Conservation (phyloP, 2,797 vertebrate species). For the Rhincodon typus region DNA sequence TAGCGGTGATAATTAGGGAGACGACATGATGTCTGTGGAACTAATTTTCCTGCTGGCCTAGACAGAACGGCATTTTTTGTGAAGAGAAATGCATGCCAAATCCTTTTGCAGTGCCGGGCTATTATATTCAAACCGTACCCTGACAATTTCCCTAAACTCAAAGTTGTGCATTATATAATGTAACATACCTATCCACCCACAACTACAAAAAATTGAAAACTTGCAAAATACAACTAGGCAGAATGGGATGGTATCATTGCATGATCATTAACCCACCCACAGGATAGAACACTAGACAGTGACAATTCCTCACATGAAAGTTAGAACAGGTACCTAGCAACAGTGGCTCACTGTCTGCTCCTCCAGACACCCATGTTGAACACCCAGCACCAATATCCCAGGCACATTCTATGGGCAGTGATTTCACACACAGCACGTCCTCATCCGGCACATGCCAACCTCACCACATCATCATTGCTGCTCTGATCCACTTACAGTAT, state of each 20-base stretch:
- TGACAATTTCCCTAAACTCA: background rate
- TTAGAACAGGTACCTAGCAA: too few species aligned
- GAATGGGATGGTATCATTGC: background rate
- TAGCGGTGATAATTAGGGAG: constrained; percentile 3
- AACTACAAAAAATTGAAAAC: background rate
- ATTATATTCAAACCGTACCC: background rate
- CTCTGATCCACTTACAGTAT: too few species aligned
- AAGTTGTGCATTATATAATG: background rate
- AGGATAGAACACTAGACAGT: too few species aligned
- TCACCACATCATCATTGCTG: too few species aligned
- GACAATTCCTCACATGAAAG: too few species aligned
- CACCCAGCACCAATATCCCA: too few species aligned
- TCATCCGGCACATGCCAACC: too few species aligned
- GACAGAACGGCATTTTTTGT: background rate
- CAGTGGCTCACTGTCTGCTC: too few species aligned
- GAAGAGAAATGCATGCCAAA: background rate
- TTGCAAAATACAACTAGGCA: background rate
- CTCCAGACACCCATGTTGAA: too few species aligned
- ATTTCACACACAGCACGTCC: too few species aligned
- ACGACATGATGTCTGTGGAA: background rate
- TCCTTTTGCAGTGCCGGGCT: background rate
- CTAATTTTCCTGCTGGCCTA: background rate
- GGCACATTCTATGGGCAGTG: too few species aligned
- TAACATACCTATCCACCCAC: background rate
- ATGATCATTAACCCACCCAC: background rate